Base-by-base conservation (phyloP, 1,140 invertebrate genomes). In the Calliopsis andreniformis region DNA sequence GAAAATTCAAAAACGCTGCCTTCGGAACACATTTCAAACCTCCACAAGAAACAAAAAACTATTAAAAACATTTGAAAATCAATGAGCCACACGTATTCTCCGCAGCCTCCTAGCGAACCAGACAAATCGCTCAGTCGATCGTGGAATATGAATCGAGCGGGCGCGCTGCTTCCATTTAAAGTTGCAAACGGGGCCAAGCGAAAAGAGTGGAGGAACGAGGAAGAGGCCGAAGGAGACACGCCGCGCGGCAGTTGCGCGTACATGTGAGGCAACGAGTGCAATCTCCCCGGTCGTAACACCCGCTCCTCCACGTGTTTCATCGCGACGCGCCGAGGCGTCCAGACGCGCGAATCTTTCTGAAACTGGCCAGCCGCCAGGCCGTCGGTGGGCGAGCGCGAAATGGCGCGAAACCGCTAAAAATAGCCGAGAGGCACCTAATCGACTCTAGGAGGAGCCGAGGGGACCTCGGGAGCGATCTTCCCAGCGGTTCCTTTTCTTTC, bases 391-490 rank as follows among this genome's bases (percentile, higher is more conserved):
- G 45, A 42, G 12, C 47, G 43, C 43, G 47, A 84, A 84, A 84
- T 84, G 82, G 79, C 82, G 82, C 82, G 83, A 85, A 84, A 84
- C 58, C 42, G 66, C 76, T 82, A 79, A 68, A 78, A 76, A 84
- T 84, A 84, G 59, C 39, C n/a, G 39, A 28, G 42, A 67, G 39
- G 30, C 62, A 67, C 51, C 71, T 75, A 75, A 75, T 43, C 35
- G 53, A 55, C 59, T 30, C 49, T 35, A 55, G 43, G 59, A 53
- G 28, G 35, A 39, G 10, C 35, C 35, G 35, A 39, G 35, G 10
- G 35, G 10, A 3, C 35, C 25, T 7, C 61, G 39, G 32, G 30
- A n/a, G n/a, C n/a, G n/a, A n/a, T 69, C 55, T 23, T 53, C 7
- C 42, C 18, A 20, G 28, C 23, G n/a, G 35, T 42, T 35, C 64